These are phyloP conservation scores for Caiman crocodilus DNA, from an alignment of 2,797 vertebrate genomes.

Conservation along the genomic window DNA sequence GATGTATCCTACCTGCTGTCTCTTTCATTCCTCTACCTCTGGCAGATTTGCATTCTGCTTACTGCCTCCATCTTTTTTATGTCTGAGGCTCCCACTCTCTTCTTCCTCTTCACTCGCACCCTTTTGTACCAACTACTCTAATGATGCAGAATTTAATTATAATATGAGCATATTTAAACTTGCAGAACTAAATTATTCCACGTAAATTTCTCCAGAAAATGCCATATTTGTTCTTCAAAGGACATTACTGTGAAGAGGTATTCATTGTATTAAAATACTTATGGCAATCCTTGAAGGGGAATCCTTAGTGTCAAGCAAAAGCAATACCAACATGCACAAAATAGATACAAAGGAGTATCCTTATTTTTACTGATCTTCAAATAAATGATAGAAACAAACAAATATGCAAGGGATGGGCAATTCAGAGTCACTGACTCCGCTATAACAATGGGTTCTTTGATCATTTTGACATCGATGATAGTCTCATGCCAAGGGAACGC, in stretches of 20 bases:
- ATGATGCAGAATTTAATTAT: fast-evolving
- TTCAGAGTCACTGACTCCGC: constrained; percentile 31
- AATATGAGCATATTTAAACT: not conserved
- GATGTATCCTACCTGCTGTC: too few species aligned
- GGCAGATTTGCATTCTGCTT: too few species aligned
- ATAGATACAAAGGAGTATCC: constrained; percentile 4
- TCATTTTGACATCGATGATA: constrained; percentile 37
- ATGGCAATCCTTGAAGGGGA: not conserved
- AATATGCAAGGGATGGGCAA: constrained; percentile 13
- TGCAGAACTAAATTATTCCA: not conserved
- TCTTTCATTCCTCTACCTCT: too few species aligned
- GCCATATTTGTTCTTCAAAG: too few species aligned
- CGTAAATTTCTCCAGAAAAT: not conserved
- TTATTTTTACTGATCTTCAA: constrained; percentile 12
- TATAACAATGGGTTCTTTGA: constrained; percentile 53
- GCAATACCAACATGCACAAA: constrained; percentile 32
- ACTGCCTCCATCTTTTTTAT: too few species aligned
- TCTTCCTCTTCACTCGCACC: too few species aligned
- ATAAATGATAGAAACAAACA: constrained; percentile 31
- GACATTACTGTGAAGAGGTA: not conserved
- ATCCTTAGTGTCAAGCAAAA: constrained; percentile 3
- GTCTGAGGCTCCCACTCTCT: too few species aligned
- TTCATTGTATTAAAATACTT: not conserved
- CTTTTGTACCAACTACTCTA: not conserved
- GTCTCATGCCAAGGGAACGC: constrained; percentile 22